Evolutionary conservation across 2,888 invertebrate species (phyloP).

Genomic region (Eupeodes luniger): DNA sequence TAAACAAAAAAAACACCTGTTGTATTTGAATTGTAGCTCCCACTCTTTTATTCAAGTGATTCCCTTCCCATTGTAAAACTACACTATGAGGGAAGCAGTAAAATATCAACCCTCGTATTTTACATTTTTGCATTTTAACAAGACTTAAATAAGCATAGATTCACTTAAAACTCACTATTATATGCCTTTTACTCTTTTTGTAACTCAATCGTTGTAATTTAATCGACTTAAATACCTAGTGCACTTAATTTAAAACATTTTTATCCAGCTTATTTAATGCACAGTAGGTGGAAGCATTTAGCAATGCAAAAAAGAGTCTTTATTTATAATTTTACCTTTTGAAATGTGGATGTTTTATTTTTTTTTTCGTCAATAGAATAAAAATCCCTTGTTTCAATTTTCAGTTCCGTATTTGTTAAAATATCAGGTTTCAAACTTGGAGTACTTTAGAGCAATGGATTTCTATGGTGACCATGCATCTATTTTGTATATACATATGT

Average conservation of each 20-base stretch:
- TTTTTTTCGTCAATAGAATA: not conserved
- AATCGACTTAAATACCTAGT: conserved; percentile 33
- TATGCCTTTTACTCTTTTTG: not conserved
- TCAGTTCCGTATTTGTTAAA: conserved; percentile 21
- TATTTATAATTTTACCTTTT: conserved; percentile 20
- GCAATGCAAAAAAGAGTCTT: not conserved
- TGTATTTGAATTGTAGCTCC: not conserved
- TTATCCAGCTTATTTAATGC: conserved; percentile 65
- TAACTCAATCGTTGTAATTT: conserved; percentile 51
- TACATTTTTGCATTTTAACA: conserved; percentile 13
- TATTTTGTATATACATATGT: no score
- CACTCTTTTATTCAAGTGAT: not conserved
- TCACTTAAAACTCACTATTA: no score
- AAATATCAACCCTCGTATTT: conserved; percentile 9
- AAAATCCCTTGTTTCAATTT: conserved; percentile 8
- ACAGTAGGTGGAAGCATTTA: conserved; percentile 41
- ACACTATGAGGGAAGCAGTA: not conserved
- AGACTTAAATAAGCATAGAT: conserved; percentile 27
- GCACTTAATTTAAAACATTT: conserved; percentile 51
- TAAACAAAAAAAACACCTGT: not conserved
- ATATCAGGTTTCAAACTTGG: conserved; percentile 48
- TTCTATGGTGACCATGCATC: not conserved
- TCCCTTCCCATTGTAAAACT: not conserved
- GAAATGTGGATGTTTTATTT: not conserved
- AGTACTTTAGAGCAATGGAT: conserved; percentile 19